phyloP scores from a whole-genome alignment of 2,888 invertebrate species.

The Nomada ruficornis region DNA sequence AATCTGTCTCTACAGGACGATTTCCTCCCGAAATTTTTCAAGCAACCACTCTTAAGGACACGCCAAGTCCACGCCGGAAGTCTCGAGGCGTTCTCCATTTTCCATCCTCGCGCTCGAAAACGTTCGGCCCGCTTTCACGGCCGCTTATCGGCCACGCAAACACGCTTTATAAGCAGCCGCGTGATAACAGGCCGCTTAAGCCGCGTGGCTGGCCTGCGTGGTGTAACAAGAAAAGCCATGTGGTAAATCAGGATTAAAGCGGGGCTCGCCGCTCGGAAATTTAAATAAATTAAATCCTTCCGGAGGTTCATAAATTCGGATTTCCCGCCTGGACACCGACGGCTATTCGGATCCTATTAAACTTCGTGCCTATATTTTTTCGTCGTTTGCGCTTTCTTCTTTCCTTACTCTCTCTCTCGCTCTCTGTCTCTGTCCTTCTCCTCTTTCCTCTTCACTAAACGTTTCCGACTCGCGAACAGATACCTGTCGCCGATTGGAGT shows the following conservation, averaged over 20 bases:
- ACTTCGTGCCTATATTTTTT: constrained; percentile 46
- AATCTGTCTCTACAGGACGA: too few relatives aligned
- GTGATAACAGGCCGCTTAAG: constrained; percentile 62
- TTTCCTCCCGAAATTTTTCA: neutral
- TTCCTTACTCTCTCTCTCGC: neutral
- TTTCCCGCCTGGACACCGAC: constrained; percentile 63
- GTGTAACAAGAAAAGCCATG: constrained; percentile 71
- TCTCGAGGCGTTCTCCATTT: constrained; percentile 3
- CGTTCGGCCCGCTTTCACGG: constrained; percentile 17
- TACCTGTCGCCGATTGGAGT: too few relatives aligned
- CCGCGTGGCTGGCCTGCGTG: constrained; percentile 30
- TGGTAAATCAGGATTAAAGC: constrained; percentile 77
- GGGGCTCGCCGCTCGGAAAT: constrained; percentile 68
- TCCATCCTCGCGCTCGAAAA: constrained; percentile 9
- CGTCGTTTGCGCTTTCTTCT: constrained; percentile 6
- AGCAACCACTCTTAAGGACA: neutral
- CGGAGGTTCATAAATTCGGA: constrained; percentile 72
- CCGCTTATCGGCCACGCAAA: constrained; percentile 36
- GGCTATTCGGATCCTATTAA: constrained; percentile 70
- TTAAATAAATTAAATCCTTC: constrained; percentile 75
- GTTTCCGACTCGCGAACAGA: too few relatives aligned
- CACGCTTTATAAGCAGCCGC: constrained; percentile 43
- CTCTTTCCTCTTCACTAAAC: neutral
- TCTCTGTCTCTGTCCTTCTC: neutral
- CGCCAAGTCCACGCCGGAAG: neutral